phyloP scores from a whole-genome alignment of 2,113 vertebrate genomes.

The Damaliscus lunatus region DNA sequence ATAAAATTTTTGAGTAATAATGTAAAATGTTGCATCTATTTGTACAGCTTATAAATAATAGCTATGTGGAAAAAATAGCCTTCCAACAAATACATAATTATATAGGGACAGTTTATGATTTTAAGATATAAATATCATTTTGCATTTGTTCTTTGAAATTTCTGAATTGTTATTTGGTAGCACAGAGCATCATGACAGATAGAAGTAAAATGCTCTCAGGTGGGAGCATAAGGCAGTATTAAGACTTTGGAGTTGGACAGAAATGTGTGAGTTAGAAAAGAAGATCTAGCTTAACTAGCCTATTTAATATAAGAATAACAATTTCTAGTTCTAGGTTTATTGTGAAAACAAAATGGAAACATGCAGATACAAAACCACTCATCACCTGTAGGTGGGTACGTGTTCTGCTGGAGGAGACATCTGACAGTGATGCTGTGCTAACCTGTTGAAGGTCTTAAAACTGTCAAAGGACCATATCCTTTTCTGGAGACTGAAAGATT shows the following conservation, averaged over 20 bases:
- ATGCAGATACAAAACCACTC: neutral
- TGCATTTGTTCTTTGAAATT: neutral
- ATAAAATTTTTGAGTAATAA: neutral
- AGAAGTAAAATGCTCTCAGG: neutral
- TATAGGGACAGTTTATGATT: neutral
- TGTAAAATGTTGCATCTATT: neutral
- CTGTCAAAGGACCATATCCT: neutral
- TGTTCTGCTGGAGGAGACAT: neutral
- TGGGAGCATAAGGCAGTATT: neutral
- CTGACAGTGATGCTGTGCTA: neutral
- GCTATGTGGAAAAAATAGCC: neutral
- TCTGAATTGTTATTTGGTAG: neutral
- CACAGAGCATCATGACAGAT: neutral
- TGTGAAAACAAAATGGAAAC: slow-evolving; percentile 3
- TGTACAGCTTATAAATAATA: neutral
- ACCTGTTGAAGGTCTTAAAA: neutral
- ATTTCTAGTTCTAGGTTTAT: neutral
- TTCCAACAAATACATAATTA: neutral
- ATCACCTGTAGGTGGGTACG: neutral
- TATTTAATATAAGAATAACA: neutral
- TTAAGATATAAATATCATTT: neutral
- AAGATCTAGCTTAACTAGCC: neutral
- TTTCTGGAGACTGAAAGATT: neutral
- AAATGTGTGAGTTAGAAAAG: neutral
- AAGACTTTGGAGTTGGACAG: neutral